phyloP scores from a whole-genome alignment of 2,797 vertebrate genomes.

The Phalloptychus januarius region DNA sequence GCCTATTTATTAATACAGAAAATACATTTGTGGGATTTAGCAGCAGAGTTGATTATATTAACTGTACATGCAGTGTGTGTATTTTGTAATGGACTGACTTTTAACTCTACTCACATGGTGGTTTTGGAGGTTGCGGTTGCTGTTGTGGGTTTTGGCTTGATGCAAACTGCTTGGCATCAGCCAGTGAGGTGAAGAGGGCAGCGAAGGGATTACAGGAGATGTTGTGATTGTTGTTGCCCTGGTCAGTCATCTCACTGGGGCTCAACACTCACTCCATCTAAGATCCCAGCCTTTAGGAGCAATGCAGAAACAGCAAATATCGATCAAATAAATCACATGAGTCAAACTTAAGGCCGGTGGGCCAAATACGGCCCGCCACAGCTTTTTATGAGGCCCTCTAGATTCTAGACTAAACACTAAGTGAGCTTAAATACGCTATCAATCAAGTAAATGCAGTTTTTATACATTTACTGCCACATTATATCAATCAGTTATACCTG shows the following conservation, averaged over 20 bases:
- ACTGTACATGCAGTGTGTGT: not conserved
- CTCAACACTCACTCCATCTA: constrained; percentile 79
- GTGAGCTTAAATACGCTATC: too few relatives aligned
- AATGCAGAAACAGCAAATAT: constrained; percentile 7
- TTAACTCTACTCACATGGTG: constrained; percentile 72
- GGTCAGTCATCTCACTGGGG: constrained; percentile 96
- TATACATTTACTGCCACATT: too few relatives aligned
- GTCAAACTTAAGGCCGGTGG: too few relatives aligned
- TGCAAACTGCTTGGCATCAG: constrained; percentile 96
- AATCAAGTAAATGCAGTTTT: too few relatives aligned
- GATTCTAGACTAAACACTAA: too few relatives aligned
- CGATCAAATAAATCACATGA: not conserved
- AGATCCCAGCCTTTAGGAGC: constrained; percentile 51
- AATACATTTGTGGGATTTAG: not conserved
- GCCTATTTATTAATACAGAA: too few relatives aligned
- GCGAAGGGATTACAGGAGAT: constrained; percentile 98
- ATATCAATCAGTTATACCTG: too few relatives aligned
- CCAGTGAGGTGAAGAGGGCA: constrained; percentile 95
- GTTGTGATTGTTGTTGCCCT: constrained; percentile 98
- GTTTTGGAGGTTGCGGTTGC: constrained; percentile 75
- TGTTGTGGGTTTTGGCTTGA: constrained; percentile 89
- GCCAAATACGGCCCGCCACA: too few relatives aligned
- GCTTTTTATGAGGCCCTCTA: too few relatives aligned
- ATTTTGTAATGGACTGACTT: not conserved
- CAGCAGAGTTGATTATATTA: not conserved